Conservation (phyloP, 2,113 vertebrate genomes). For the Emydocephalus ijimae region DNA sequence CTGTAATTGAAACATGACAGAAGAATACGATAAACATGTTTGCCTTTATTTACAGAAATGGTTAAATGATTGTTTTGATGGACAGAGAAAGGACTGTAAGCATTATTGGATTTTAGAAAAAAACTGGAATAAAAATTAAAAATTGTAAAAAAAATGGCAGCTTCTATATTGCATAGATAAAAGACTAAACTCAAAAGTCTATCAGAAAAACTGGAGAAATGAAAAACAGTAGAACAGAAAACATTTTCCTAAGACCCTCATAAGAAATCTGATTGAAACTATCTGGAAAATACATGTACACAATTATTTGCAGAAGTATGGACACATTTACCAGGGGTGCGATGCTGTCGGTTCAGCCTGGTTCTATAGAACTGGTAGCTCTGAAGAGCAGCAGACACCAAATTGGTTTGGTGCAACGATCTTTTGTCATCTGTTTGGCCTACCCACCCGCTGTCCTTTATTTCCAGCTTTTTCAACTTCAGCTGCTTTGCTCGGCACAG, state of each 20-base stretch:
- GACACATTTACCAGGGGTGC: neutral
- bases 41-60: neutral
- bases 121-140: neutral
- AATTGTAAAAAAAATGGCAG: neutral
- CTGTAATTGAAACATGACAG: neutral
- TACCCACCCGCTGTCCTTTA: too few relatives aligned
- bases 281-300: neutral
- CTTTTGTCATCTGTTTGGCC: too few relatives aligned
- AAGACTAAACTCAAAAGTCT: neutral
- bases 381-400: too few relatives aligned
- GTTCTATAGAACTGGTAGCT: too few relatives aligned
- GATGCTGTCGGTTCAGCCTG: too few relatives aligned
- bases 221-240: neutral
- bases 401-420: too few relatives aligned
- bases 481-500: too few relatives aligned
- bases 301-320: neutral
- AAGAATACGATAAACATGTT: neutral
- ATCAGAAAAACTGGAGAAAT: neutral
- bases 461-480: too few relatives aligned
- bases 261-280: neutral
- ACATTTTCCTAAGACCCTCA: neutral
- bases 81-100: neutral
- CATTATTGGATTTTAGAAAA: neutral
- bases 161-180: neutral
- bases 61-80: neutral